These are phyloP conservation scores for Luidia sarsii DNA, from an alignment of 53 echinoderm and acorn worm species.

Conservation along the genomic window DNA sequence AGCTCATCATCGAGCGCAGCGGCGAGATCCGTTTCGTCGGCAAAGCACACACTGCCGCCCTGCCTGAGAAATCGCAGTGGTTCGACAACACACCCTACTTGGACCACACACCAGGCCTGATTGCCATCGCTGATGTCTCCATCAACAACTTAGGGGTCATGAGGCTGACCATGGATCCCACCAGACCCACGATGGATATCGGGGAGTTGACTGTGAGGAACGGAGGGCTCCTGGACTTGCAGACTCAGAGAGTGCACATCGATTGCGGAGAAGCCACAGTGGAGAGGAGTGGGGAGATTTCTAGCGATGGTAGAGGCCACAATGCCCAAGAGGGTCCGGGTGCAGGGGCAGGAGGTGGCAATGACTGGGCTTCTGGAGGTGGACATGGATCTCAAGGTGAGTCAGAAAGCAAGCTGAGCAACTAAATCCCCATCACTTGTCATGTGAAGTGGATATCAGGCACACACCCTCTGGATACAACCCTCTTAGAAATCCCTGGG, in stretches of 20 bases:
- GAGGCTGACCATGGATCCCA: constrained; percentile 53
- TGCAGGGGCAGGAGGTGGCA: constrained; percentile 37
- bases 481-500: too few relatives aligned
- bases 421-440: too few relatives aligned
- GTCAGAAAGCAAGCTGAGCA: too few relatives aligned
- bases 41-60: constrained; percentile 66
- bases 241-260: constrained; percentile 55
- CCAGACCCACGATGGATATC: constrained; percentile 60
- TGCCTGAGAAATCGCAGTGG: constrained; percentile 76
- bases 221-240: constrained; percentile 65
- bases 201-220: constrained; percentile 66
- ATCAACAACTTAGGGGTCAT: constrained; percentile 72
- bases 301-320: constrained; percentile 68
- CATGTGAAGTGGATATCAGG: too few relatives aligned
- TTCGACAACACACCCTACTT: constrained; percentile 64
- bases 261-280: constrained; percentile 62
- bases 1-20: constrained; percentile 71
- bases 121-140: constrained; percentile 50
- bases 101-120: constrained; percentile 51
- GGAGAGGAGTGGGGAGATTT: constrained; percentile 62
- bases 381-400: constrained; percentile 84
- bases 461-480: too few relatives aligned
- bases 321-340: constrained; percentile 60
- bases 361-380: constrained; percentile 53
- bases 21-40: constrained; percentile 75